Conservation (phyloP, 2,797 vertebrate species). For the Rhincodon typus region DNA sequence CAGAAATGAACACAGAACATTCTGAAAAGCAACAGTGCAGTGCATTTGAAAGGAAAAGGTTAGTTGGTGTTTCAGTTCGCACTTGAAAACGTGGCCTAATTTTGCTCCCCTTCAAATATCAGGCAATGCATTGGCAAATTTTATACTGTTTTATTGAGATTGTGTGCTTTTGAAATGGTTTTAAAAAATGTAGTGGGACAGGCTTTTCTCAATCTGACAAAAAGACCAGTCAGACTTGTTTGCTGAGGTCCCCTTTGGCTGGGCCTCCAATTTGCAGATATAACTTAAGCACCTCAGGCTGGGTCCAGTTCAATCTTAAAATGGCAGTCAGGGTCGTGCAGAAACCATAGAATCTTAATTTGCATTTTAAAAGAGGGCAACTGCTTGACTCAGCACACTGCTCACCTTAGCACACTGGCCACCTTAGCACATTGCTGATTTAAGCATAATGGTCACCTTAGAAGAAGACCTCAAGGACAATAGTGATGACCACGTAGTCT, state of each 20-base stretch:
- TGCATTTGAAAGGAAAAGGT: not conserved
- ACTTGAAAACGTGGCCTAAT: not conserved
- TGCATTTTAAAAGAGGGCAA: not conserved
- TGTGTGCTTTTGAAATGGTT: not conserved
- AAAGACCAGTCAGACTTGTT: not conserved
- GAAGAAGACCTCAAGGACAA: not conserved
- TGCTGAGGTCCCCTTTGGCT: not conserved
- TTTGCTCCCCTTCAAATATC: not conserved
- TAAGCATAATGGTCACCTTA: too few species aligned
- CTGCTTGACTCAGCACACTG: not conserved
- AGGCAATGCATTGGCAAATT: not conserved
- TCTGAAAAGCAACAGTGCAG: not conserved
- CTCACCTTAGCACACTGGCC: not conserved
- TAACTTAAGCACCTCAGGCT: not conserved
- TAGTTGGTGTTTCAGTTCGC: not conserved
- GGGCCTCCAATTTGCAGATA: not conserved
- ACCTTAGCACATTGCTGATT: not conserved
- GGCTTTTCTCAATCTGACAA: not conserved
- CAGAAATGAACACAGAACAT: not conserved
- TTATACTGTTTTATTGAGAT: not conserved
- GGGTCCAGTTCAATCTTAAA: not conserved
- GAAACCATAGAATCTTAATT: not conserved
- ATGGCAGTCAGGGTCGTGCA: not conserved
- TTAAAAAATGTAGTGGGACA: not conserved
- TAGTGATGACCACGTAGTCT: not conserved